Percentiles rank a stretch among this genome's conserved stretches.
Conservation (phyloP, 1,140 invertebrate genomes). For the Pomacea maculata region DNA sequence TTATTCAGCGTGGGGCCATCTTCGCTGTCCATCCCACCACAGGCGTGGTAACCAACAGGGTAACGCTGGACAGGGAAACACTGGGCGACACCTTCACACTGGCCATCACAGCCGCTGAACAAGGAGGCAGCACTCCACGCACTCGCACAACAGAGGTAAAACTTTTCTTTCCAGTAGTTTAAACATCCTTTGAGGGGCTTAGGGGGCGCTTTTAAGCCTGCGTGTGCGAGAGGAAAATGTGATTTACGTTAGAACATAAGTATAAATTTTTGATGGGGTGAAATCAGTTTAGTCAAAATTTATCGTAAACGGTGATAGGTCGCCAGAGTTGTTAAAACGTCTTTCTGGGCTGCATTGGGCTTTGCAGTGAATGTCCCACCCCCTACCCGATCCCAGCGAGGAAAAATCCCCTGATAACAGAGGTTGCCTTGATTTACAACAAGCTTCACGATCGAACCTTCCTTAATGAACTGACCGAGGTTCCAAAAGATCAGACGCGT, state of each 20-base stretch:
- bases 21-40: slow-evolving; percentile 29
- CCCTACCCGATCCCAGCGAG: too few relatives aligned
- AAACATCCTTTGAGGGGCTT: background rate
- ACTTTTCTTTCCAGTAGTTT: slow-evolving; percentile 39
- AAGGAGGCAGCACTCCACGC: slow-evolving; percentile 70
- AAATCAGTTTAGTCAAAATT: too few relatives aligned
- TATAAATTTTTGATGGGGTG: too few relatives aligned
- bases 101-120: slow-evolving; percentile 56
- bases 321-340: background rate
- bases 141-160: slow-evolving; percentile 79
- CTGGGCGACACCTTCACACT: slow-evolving; percentile 28
- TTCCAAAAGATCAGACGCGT: too few relatives aligned
- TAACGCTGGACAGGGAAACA: slow-evolving; percentile 32
- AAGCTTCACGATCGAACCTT: too few relatives aligned
- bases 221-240: background rate
- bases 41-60: slow-evolving; percentile 28
- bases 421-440: too few relatives aligned
- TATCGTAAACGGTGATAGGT: too few relatives aligned
- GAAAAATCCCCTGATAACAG: too few relatives aligned
- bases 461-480: too few relatives aligned
- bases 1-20: slow-evolving; percentile 67
- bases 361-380: background rate
- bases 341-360: background rate
- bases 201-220: background rate
- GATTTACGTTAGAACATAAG: background rate